A percentile compares a stretch with the other conserved stretches of the same genome.
phyloP scores from a whole-genome alignment of 2,797 vertebrate species.

The Paratrypauchen microcephalus region DNA sequence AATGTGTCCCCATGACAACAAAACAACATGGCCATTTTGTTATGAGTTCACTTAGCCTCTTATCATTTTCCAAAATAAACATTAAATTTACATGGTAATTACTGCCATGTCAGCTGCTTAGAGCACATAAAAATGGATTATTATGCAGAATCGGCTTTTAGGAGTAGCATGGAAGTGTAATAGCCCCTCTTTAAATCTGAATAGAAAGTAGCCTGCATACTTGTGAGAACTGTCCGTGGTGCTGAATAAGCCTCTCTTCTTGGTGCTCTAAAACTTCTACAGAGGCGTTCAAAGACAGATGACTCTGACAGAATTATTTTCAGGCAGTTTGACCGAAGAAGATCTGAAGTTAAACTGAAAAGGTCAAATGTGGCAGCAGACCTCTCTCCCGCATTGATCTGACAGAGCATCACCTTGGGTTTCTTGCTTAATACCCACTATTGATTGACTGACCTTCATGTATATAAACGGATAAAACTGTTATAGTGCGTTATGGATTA shows the following conservation, averaged over 20 bases:
- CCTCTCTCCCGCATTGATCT: constrained; percentile 69
- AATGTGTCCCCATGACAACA: background rate
- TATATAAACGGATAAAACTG: constrained; percentile 76
- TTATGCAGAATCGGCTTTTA: too few relatives aligned
- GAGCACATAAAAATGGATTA: too few relatives aligned
- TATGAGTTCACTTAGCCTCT: background rate
- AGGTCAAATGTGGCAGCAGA: constrained; percentile 63
- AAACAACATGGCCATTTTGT: background rate
- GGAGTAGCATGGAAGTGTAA: too few relatives aligned
- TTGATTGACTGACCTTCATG: constrained; percentile 80
- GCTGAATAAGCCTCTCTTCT: constrained; percentile 33
- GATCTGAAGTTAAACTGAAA: constrained; percentile 56
- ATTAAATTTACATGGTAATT: background rate
- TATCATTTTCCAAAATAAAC: background rate
- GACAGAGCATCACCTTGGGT: constrained; percentile 75
- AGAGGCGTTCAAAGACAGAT: background rate
- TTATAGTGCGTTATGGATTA: constrained; percentile 74
- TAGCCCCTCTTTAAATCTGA: background rate
- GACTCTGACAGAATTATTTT: constrained; percentile 1
- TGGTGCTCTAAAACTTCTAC: background rate
- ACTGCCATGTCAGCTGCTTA: background rate
- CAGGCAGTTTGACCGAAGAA: constrained; percentile 11
- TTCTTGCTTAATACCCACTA: constrained; percentile 78
- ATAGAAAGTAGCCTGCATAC: background rate
- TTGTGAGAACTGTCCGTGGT: constrained; percentile 38